phyloP scores from a whole-genome alignment of 2,113 vertebrate species.

The Dicentrarchus labrax region DNA sequence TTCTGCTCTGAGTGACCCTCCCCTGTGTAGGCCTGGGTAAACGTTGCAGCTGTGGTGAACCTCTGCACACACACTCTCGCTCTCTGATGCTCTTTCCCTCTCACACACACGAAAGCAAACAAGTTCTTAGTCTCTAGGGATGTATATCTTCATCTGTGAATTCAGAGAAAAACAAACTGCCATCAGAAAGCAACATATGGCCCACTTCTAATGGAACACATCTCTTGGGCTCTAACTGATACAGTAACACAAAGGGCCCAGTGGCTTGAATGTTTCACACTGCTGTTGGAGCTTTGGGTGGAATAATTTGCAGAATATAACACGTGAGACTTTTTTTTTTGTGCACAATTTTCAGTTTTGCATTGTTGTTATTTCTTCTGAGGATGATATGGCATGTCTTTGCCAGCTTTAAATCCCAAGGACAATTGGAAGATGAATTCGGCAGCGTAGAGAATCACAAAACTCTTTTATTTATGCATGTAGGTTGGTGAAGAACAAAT shows the following conservation, averaged over 20 bases:
- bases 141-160: slow-evolving; percentile 60
- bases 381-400: slow-evolving; percentile 20
- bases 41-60: slow-evolving; percentile 70
- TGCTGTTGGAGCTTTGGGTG: slow-evolving; percentile 22
- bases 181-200: slow-evolving; percentile 73
- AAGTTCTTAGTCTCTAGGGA: slow-evolving; percentile 50
- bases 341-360: slow-evolving; percentile 26
- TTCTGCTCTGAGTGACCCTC: slow-evolving; percentile 68
- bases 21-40: slow-evolving; percentile 52
- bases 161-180: slow-evolving; percentile 65
- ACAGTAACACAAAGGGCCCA: slow-evolving; percentile 44
- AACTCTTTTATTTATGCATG: slow-evolving; percentile 62
- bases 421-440: slow-evolving; percentile 40
- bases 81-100: slow-evolving; percentile 3
- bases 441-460: slow-evolving; percentile 26
- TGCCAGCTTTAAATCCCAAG: slow-evolving; percentile 50
- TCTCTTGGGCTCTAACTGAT: slow-evolving; percentile 58
- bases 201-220: slow-evolving; percentile 45
- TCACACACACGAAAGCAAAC: slow-evolving; percentile 28
- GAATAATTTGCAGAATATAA: slow-evolving; percentile 20
- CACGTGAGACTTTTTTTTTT: slow-evolving; percentile 7
- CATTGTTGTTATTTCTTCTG: slow-evolving; percentile 9
- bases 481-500: slow-evolving; percentile 48
- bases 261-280: slow-evolving; percentile 31
- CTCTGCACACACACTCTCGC: slow-evolving; percentile 48